Evolutionary conservation across 2,113 vertebrate species (phyloP).

Genomic region (Scortum barcoo): DNA sequence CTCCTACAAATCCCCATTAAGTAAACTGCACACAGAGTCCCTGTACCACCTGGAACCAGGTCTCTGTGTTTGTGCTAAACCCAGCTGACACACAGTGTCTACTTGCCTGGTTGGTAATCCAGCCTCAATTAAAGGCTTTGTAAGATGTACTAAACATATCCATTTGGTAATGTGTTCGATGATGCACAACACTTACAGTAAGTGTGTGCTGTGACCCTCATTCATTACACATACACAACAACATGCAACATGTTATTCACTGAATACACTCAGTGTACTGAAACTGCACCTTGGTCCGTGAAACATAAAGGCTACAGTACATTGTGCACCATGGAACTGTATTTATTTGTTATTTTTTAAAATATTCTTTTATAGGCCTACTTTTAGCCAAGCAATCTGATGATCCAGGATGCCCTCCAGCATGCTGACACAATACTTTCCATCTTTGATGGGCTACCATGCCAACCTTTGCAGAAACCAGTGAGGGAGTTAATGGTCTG

Average conservation of each 20-base stretch:
- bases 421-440: not conserved
- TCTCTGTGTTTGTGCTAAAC: not conserved
- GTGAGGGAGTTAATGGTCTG: too few species aligned
- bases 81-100: not conserved
- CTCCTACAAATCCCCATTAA: too few species aligned
- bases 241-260: not conserved
- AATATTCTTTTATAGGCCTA: not conserved
- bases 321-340: not conserved
- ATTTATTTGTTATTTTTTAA: not conserved
- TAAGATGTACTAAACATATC: not conserved
- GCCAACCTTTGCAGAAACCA: not conserved
- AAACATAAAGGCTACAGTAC: not conserved
- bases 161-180: not conserved
- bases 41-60: not conserved
- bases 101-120: not conserved
- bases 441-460: conserved; percentile 11
- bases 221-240: not conserved
- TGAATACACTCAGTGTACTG: not conserved
- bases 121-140: not conserved
- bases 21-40: not conserved
- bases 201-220: not conserved
- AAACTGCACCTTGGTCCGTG: not conserved
- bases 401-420: not conserved
- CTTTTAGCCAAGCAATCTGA: not conserved
- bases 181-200: not conserved